Percentiles rank a stretch among this genome's conserved stretches.
These are phyloP conservation scores for Microcebus griseorufus DNA, from an alignment of 2,113 vertebrate species.

Conservation along the genomic window DNA sequence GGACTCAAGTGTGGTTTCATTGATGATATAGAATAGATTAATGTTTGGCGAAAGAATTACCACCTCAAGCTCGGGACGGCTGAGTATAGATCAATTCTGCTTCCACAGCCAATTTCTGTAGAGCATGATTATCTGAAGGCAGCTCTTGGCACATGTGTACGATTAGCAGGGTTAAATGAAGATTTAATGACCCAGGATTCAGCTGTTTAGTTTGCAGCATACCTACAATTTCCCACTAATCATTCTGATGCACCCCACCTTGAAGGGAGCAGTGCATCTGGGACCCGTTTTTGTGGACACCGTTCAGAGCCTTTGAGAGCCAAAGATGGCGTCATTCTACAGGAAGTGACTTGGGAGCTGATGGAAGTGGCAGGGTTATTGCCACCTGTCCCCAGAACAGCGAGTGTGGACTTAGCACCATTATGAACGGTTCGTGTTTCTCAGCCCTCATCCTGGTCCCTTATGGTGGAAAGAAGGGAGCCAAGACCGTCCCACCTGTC, in stretches of 20 bases:
- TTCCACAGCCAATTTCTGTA: conserved; percentile 57
- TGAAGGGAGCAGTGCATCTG: conserved; percentile 31
- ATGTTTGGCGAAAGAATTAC: conserved; percentile 61
- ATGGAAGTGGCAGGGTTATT: not conserved
- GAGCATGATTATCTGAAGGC: conserved; percentile 50
- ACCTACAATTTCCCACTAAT: conserved; percentile 43
- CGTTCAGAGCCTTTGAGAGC: not conserved
- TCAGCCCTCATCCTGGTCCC: not conserved
- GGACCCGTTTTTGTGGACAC: not conserved
- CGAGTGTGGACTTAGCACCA: fast-evolving
- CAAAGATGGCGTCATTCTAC: not conserved
- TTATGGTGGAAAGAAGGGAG: not conserved
- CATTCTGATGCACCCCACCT: not conserved
- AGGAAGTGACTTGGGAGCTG: not conserved
- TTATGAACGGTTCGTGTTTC: not conserved
- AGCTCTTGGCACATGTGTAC: not conserved
- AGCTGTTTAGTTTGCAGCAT: conserved; percentile 59
- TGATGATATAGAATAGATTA: conserved; percentile 38
- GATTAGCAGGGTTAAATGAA: conserved; percentile 61
- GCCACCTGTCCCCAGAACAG: not conserved
- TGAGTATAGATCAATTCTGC: conserved; percentile 36
- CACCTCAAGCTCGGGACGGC: conserved; percentile 41
- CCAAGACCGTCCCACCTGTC: not conserved
- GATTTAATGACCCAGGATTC: conserved; percentile 62
- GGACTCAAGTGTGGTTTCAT: not conserved